Evolutionary conservation across 2,888 invertebrate species (phyloP).

Genomic region (Sylvicola cinctus): DNA sequence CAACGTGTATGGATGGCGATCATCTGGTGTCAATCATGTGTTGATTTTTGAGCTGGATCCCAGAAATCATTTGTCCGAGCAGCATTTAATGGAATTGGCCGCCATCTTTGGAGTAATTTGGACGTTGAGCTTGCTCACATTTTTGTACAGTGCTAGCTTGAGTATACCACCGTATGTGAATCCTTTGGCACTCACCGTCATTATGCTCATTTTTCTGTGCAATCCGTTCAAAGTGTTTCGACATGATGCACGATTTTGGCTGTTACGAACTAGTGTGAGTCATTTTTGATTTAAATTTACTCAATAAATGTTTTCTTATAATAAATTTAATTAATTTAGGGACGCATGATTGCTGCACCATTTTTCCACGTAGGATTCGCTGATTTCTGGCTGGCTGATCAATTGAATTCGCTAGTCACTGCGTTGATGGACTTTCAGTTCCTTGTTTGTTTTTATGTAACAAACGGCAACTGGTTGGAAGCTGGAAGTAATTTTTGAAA

Average conservation of each 20-base stretch:
- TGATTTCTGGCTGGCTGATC: slow-evolving; percentile 98
- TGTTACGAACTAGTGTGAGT: slow-evolving; percentile 69
- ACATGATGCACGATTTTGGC: slow-evolving; percentile 88
- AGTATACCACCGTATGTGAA: slow-evolving; percentile 84
- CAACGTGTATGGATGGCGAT: slow-evolving; percentile 93
- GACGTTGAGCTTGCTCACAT: slow-evolving; percentile 64
- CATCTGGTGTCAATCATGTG: slow-evolving; percentile 94
- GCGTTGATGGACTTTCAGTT: slow-evolving; percentile 89
- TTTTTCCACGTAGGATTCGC: slow-evolving; percentile 89
- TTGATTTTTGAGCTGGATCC: slow-evolving; percentile 95
- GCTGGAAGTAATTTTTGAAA: slow-evolving; percentile 29
- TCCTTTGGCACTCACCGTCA: slow-evolving; percentile 62
- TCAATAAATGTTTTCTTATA: slow-evolving; percentile 6
- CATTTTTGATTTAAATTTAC: slow-evolving; percentile 8
- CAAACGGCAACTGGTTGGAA: slow-evolving; percentile 50
- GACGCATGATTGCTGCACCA: slow-evolving; percentile 70
- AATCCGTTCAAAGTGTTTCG: slow-evolving; percentile 86
- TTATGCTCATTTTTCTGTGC: slow-evolving; percentile 67
- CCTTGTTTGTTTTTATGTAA: slow-evolving; percentile 76
- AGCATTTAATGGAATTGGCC: slow-evolving; percentile 85
- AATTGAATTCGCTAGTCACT: slow-evolving; percentile 67
- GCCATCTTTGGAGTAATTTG: slow-evolving; percentile 87
- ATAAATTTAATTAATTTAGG: slow-evolving; percentile 30
- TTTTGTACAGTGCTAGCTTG: slow-evolving; percentile 48
- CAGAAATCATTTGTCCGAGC: slow-evolving; percentile 79